Evolutionary conservation across 2,888 invertebrate species (phyloP), one percentile per base, ranked within the genome.

Genomic region (Pandemis cinnamomeana): DNA sequence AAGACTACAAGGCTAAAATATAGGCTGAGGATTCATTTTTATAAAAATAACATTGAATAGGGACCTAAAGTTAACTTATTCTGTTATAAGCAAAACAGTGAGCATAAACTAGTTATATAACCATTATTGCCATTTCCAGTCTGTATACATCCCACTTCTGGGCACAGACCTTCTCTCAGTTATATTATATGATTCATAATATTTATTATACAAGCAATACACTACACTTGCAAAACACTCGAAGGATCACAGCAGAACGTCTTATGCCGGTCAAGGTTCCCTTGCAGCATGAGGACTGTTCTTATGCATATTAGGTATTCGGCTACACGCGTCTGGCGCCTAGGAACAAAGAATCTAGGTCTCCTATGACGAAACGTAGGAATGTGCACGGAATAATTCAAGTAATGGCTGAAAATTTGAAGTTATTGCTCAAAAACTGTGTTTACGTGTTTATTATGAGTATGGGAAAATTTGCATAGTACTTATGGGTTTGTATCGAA

Each of bases 251-350:
- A 62, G 61, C 67, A 67, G 66, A 66, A 48, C 61, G 36, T 41
- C 13, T 2, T 7, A 71, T 87, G 79, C 88, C 84, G 91, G 92
- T 83, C 93, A 93, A 92, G 93, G 93, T 81, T 84, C 68, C 42
- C 71, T 76, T 78, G 83, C 81, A 83, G 86, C 91, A 91, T 88
- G 90, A 88, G 88, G 91, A 89, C 84, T 71, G 72, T 78, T 77
- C 76, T 41, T 53, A 53, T 67, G 66, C 64, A 58, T 82, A 90
- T 91, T 90, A 90, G 83, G 79, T 78, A 92, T 91, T 90, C 92
- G 79, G 76, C 27, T 48, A 11, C 78, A 79, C 84, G 82, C 84
- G 85, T 87, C 81, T 78, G 82, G 80, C 82, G 80, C 78, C 79
- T 83, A 81, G 86, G 82, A 86, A 91, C 89, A 90, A 91, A 85